phyloP scores from a whole-genome alignment of 2,113 vertebrate genomes.

The Lathamus discolor region DNA sequence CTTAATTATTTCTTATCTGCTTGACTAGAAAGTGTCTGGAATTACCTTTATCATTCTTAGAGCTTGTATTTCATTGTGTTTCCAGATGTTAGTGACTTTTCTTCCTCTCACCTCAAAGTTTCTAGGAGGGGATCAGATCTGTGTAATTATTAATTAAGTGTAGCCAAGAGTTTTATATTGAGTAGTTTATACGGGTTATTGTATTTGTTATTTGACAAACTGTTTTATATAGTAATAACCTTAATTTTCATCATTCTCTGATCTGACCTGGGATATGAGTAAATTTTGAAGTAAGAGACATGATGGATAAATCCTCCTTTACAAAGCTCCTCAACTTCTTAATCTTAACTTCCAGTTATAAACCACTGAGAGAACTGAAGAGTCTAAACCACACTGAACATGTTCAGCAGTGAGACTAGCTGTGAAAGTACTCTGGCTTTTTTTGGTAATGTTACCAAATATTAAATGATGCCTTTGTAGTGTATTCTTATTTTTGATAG shows the following conservation, averaged over 20 bases:
- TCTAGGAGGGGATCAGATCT: background rate
- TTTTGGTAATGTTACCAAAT: conserved; percentile 48
- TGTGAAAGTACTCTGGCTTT: conserved; percentile 20
- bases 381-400: conserved; percentile 39
- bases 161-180: background rate
- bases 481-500: background rate
- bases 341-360: conserved; percentile 53
- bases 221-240: background rate
- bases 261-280: background rate
- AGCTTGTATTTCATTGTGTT: background rate
- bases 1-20: background rate
- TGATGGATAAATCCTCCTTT: background rate
- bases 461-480: conserved; percentile 1
- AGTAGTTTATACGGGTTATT: background rate
- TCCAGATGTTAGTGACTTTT: background rate
- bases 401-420: conserved; percentile 31
- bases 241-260: background rate
- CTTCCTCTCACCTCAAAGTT: background rate
- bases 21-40: background rate
- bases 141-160: background rate
- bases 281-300: background rate
- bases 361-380: conserved; percentile 30
- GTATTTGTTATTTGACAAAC: background rate
- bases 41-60: background rate
- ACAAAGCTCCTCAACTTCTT: conserved; percentile 22